A percentile compares a stretch with the other conserved stretches of the same genome.
These are phyloP conservation scores for Spodoptera exigua DNA, from an alignment of 2,888 invertebrate genomes.

Conservation along the genomic window DNA sequence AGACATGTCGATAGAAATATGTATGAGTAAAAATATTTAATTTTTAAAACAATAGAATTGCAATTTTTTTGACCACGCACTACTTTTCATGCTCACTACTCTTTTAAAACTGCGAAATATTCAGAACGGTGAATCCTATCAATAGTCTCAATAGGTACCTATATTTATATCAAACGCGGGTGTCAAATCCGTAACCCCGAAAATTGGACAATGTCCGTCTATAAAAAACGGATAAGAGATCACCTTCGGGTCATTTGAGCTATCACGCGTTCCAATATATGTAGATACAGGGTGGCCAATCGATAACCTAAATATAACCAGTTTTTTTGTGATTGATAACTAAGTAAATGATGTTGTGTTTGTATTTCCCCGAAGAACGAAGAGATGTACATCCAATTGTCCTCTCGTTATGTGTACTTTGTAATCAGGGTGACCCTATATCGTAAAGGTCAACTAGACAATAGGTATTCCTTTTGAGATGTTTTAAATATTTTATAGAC, in stretches of 20 bases:
- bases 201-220: constrained; percentile 15
- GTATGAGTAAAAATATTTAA: too few species aligned
- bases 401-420: too few species aligned
- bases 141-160: not conserved
- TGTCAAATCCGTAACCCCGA: constrained; percentile 14
- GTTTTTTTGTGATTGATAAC: constrained; percentile 3
- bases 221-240: constrained; percentile 25
- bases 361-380: too few species aligned
- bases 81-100: constrained; percentile 13
- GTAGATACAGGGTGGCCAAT: constrained; percentile 38
- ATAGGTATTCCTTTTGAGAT: too few species aligned
- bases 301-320: constrained; percentile 40
- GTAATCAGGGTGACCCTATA: too few species aligned
- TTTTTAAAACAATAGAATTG: not conserved
- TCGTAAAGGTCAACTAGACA: too few species aligned
- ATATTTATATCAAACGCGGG: constrained; percentile 16
- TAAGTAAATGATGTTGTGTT: too few species aligned
- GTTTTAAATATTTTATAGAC: too few species aligned
- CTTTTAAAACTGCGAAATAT: constrained; percentile 5
- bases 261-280: constrained; percentile 41
- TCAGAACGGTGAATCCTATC: not conserved
- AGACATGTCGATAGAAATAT: constrained; percentile 6
- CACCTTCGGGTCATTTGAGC: constrained; percentile 17
- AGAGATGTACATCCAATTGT: too few species aligned
- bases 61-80: not conserved